These are phyloP conservation scores for Plumapathes pennacea DNA, from an alignment of 92 coral and sea anemone species.

Conservation along the genomic window DNA sequence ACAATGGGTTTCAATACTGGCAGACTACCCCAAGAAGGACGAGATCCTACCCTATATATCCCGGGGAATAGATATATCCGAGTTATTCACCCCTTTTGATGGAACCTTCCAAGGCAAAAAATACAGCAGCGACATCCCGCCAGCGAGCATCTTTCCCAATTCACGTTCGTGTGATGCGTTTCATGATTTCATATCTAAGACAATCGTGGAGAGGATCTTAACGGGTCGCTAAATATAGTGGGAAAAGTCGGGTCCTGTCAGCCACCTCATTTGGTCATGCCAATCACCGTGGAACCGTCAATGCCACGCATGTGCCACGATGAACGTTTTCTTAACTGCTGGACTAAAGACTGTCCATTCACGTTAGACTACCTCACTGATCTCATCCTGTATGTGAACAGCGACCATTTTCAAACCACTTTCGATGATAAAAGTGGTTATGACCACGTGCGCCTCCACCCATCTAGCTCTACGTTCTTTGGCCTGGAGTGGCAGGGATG, in stretches of 20 bases:
- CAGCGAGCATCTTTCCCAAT: slow-evolving; percentile 45
- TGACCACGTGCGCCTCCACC: slow-evolving; percentile 41
- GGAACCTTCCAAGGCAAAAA: slow-evolving; percentile 48
- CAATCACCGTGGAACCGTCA: slow-evolving; percentile 54
- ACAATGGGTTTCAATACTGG: slow-evolving; percentile 37
- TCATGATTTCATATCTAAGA: slow-evolving; percentile 40
- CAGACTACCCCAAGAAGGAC: slow-evolving; percentile 21
- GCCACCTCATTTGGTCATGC: slow-evolving; percentile 63
- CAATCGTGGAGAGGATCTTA: slow-evolving; percentile 54
- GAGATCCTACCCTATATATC: slow-evolving; percentile 35
- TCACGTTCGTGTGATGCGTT: slow-evolving; percentile 31
- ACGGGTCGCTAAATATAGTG: slow-evolving; percentile 48
- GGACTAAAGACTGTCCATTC: slow-evolving; percentile 57
- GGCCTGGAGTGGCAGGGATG: slow-evolving; percentile 60
- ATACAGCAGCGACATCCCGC: slow-evolving; percentile 52
- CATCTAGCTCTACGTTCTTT: slow-evolving; percentile 48
- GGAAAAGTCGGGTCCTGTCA: slow-evolving; percentile 43
- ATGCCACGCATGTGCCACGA: slow-evolving; percentile 73
- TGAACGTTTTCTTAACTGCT: slow-evolving; percentile 49
- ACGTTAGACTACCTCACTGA: slow-evolving; percentile 48
- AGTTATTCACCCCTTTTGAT: slow-evolving; percentile 38
- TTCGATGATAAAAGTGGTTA: slow-evolving; percentile 72
- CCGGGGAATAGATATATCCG: slow-evolving; percentile 30
- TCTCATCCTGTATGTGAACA: slow-evolving; percentile 54
- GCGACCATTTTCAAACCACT: slow-evolving; percentile 56